These are phyloP conservation scores for Neodiprion fabricii DNA, from an alignment of 1,140 invertebrate genomes.

Conservation along the genomic window DNA sequence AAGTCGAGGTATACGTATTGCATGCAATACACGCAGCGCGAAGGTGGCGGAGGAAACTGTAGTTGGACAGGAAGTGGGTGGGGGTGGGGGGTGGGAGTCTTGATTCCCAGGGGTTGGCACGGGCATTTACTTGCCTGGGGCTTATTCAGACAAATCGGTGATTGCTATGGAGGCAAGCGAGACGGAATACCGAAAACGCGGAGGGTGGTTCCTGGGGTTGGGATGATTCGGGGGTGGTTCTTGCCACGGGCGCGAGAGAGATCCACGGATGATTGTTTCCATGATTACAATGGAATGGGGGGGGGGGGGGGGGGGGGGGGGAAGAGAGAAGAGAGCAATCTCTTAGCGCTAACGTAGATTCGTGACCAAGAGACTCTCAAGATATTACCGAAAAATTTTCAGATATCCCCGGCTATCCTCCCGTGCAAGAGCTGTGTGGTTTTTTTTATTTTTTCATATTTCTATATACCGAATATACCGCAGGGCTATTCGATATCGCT, in stretches of 20 bases:
- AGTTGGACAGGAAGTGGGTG: slow-evolving; percentile 16
- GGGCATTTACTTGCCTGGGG: slow-evolving; percentile 58
- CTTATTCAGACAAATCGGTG: slow-evolving; percentile 62
- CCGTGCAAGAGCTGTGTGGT: no score
- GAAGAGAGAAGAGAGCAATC: slow-evolving; percentile 55
- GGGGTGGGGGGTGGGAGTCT: slow-evolving; percentile 38
- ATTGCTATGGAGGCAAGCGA: slow-evolving; percentile 56
- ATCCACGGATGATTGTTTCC: slow-evolving; percentile 60
- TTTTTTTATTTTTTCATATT: background rate
- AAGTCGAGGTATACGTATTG: no score
- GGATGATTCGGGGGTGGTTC: slow-evolving; percentile 1
- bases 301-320: slow-evolving; percentile 22
- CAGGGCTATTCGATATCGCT: no score
- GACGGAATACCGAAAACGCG: slow-evolving; percentile 37
- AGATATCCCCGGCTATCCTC: background rate
- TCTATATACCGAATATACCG: background rate
- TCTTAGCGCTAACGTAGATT: slow-evolving; percentile 59
- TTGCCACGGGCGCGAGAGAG: slow-evolving; percentile 27
- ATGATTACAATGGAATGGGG: slow-evolving; percentile 58
- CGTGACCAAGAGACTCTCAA: slow-evolving; percentile 52
- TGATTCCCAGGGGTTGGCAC: slow-evolving; percentile 55
- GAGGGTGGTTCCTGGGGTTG: slow-evolving; percentile 10
- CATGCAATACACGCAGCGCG: slow-evolving; percentile 15
- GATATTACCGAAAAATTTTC: slow-evolving; percentile 46
- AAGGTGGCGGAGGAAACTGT: slow-evolving; percentile 24